Evolutionary conservation across 2,113 vertebrate genomes (phyloP).

Genomic region (Notothenia rossii): DNA sequence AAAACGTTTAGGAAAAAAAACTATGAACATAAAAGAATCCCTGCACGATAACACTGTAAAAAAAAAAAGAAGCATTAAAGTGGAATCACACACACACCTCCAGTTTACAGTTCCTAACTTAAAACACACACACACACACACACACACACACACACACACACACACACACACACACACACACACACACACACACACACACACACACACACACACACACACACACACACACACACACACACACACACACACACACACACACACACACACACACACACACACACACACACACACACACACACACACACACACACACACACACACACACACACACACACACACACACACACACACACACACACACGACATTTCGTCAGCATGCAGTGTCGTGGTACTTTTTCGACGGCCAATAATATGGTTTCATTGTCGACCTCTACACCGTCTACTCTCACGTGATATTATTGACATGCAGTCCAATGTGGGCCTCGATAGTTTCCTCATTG

Average conservation of each 20-base stretch:
- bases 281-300: no score
- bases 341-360: slow-evolving; percentile 23
- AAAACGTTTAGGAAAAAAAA: slow-evolving; percentile 56
- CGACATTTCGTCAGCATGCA: neutral
- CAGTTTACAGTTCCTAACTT: slow-evolving; percentile 34
- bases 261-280: no score
- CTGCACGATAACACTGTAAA: slow-evolving; percentile 71
- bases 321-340: slow-evolving; percentile 24
- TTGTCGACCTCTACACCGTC: no score
- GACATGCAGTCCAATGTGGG: no score
- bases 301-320: neutral
- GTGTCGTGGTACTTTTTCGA: no score
- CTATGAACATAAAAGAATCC: slow-evolving; percentile 60
- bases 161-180: neutral
- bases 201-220: neutral
- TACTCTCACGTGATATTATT: no score
- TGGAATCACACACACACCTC: slow-evolving; percentile 36
- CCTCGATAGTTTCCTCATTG: no score
- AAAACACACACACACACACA: slow-evolving; percentile 26
- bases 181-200: slow-evolving; percentile 13
- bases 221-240: no score
- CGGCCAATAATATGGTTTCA: no score
- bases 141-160: slow-evolving; percentile 10
- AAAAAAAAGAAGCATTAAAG: slow-evolving; percentile 30
- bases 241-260: no score